Evolutionary conservation across 2,888 invertebrate genomes (phyloP).

Genomic region (Drepana falcataria): DNA sequence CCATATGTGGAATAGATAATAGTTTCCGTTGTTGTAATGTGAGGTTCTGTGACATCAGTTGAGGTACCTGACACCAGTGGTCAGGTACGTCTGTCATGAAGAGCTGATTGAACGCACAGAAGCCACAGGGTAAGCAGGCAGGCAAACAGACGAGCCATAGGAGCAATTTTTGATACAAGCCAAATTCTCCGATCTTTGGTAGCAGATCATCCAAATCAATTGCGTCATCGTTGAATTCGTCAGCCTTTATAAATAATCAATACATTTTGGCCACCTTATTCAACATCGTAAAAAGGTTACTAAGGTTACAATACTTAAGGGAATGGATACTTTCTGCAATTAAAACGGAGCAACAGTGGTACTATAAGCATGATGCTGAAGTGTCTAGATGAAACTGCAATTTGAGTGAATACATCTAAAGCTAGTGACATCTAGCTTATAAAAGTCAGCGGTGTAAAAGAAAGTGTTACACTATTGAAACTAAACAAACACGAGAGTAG

Average conservation of each 20-base stretch:
- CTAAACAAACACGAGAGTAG: no score
- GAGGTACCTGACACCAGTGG: constrained; percentile 90
- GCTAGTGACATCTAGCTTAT: no score
- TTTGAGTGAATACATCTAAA: no score
- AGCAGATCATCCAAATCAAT: constrained; percentile 92
- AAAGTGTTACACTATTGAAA: no score
- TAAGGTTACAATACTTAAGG: background rate
- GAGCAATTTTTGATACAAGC: constrained; percentile 90
- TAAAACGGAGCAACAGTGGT: background rate
- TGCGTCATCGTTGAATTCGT: constrained; percentile 61
- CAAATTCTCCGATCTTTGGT: constrained; percentile 93
- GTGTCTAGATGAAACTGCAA: no score
- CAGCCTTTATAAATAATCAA: constrained; percentile 29
- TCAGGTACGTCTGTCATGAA: constrained; percentile 94
- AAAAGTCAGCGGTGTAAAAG: no score
- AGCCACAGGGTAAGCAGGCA: constrained; percentile 93
- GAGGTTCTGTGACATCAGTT: constrained; percentile 75
- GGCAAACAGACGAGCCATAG: constrained; percentile 92
- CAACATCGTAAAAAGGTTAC: no score
- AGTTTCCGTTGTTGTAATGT: constrained; percentile 78
- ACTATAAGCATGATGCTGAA: no score
- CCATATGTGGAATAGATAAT: constrained; percentile 82
- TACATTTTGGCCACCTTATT: background rate
- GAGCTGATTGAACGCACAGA: constrained; percentile 94
- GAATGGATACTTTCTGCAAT: background rate